Conservation (phyloP, 2,797 vertebrate species). For the Enteromius fasciolatus region DNA sequence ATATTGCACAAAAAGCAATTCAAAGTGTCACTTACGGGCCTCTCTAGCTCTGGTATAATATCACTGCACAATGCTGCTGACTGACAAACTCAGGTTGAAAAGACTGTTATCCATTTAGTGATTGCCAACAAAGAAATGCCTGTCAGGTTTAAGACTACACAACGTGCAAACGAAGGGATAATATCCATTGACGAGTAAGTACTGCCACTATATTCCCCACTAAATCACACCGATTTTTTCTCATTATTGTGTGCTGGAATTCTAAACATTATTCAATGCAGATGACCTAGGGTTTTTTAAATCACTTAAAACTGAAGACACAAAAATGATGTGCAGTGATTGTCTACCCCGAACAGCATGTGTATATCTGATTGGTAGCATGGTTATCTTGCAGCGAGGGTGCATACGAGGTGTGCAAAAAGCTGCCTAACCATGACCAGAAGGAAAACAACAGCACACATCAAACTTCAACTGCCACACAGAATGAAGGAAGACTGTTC, state of each 20-base stretch:
- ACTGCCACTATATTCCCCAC: conserved; percentile 36
- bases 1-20: conserved; percentile 37
- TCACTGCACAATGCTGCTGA: conserved; percentile 18
- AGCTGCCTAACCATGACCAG: conserved; percentile 25
- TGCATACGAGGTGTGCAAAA: conserved; percentile 32
- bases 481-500: conserved; percentile 48
- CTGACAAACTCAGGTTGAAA: conserved; percentile 15
- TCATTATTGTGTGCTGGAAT: neutral
- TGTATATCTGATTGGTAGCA: conserved; percentile 10
- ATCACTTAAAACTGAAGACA: conserved; percentile 14
- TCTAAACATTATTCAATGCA: neutral
- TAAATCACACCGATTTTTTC: conserved; percentile 14
- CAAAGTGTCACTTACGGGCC: neutral
- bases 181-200: conserved; percentile 20
- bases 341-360: conserved; percentile 36
- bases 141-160: conserved; percentile 26
- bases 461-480: conserved; percentile 40
- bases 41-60: conserved; percentile 6
- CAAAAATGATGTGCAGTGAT: conserved; percentile 15
- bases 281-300: conserved; percentile 9
- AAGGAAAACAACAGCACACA: conserved; percentile 43
- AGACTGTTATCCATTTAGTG: neutral
- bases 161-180: conserved; percentile 34
- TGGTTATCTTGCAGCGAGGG: conserved; percentile 5
- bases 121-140: conserved; percentile 12